Evolutionary conservation across 2,797 vertebrate genomes (phyloP), one percentile per base, ranked within the genome.

Genomic region (Scomberomorus guttatus): DNA sequence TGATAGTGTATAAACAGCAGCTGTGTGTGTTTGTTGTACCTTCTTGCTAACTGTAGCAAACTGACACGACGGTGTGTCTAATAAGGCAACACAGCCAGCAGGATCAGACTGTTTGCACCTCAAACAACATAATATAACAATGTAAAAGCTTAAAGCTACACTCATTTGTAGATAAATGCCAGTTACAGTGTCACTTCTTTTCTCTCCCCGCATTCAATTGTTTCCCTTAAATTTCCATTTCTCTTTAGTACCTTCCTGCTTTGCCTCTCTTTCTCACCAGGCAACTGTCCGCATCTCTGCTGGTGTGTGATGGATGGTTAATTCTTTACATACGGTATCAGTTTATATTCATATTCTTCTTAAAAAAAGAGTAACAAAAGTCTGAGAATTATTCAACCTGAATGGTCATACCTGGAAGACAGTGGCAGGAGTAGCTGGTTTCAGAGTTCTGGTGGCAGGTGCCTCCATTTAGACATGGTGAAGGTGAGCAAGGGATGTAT

Each of bases 381-480:
- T 14, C 0, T 11, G n/a, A 13, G 9, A 3, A 9, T 55, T 64
- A 71, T 4, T 24, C 1, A 67, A 27, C 66, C 32, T 24, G 4
- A 65, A 64, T 68, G 46, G 6, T 75, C 54, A 5, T 82, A 98
- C 97, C 97, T 92, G 97, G 97, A 64, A 99, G 95, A 82, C 97
- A 98, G 95, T 97, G 97, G 91, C 97, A 99, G 3, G 93, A 96
- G 75, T 97, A 99, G 86, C 89, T 94, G 76, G 93, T 96, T 66
- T 97, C 97, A 0, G 95, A 93, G 5, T 87, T 97, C 34, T 91
- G 96, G 44, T 97, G 96, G 83, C 98, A 99, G 77, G 97, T 98
- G 52, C 97, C 98, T 74, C 97, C 98, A 0, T 98, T 98, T 32
- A 95, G 90, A 78, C 97, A 99, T 0, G 97, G 97, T 0, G 97